Evolutionary conservation across 2,888 invertebrate genomes (phyloP), one percentile per base, ranked within the genome.

Genomic region (Cephus sareptanus): DNA sequence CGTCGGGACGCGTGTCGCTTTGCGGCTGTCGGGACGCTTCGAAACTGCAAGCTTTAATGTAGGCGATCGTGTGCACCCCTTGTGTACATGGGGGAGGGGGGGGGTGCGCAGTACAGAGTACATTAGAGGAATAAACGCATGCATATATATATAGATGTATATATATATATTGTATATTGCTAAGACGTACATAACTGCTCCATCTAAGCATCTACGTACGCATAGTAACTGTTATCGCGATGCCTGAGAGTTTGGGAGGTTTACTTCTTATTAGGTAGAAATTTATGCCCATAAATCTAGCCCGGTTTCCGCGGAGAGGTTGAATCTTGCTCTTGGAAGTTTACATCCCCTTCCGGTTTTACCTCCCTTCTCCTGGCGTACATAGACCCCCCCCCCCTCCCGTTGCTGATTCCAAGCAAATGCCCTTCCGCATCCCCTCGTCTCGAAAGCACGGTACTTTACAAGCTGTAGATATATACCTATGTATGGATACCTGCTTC

Each of bases 251-350:
- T 31, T 34, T 71, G 71, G 33, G 71, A 71, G 71, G 71, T 31
- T 73, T 35, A 81, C 79, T 82, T 81, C 80, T 86, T 85, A 86
- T 85, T 83, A 82, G 82, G 82, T 81, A 83, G 85, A 86, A 88
- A 89, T 89, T 88, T 87, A 85, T 85, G 85, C 82, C 82, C 86
- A 87, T 88, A 89, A 88, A 88, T 89, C 85, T 86, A 85, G 81
- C 79, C 81, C 83, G 82, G 85, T 83, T 83, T 80, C 76, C 83
- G 86, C 83, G 79, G 86, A 89, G 89, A 89, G 86, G 85, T 84
- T 83, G 86, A 86, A 83, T 85, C 85, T 85, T 87, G 83, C 85
- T 84, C 77, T 80, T 81, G 80, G 81, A 89, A 86, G 85, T 88
- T 88, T 85, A 82, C 82, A 82, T 70, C 79, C 75, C 79, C 74